phyloP scores from a whole-genome alignment of 2,113 vertebrate species.

The Argyrosomus japonicus region DNA sequence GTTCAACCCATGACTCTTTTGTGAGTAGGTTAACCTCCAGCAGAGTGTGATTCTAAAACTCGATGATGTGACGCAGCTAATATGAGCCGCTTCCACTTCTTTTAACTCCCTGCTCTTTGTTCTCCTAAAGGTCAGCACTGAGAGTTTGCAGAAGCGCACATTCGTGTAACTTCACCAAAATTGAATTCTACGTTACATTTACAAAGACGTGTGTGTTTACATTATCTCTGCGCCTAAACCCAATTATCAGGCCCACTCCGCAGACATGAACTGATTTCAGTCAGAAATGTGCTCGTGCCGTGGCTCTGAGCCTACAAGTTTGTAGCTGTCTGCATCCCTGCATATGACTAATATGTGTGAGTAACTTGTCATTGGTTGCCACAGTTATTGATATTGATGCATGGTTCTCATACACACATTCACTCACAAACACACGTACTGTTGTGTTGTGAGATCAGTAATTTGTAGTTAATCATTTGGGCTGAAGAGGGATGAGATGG shows the following conservation, averaged over 20 bases:
- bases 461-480: conserved; percentile 94
- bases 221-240: too few species aligned
- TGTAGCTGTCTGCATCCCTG: conserved; percentile 23
- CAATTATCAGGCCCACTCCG: background rate
- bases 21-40: background rate
- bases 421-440: conserved; percentile 3
- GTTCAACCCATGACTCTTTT: background rate
- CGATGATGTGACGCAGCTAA: background rate
- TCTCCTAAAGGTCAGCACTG: background rate
- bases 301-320: background rate
- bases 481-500: conserved; percentile 87
- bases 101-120: conserved; percentile 2
- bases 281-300: background rate
- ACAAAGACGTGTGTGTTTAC: background rate
- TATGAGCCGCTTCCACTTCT: background rate
- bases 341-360: conserved; percentile 79
- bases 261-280: background rate
- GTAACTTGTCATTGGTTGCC: conserved; percentile 80
- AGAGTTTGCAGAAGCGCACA: background rate
- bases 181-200: background rate
- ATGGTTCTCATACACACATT: conserved; percentile 70
- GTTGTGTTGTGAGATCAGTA: conserved; percentile 86
- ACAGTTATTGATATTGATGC: conserved; percentile 86
- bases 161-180: background rate
- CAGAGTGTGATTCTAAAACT: background rate